A percentile compares a stretch with the other conserved stretches of the same genome.
phyloP scores from a whole-genome alignment of 2,113 vertebrate species.

The Melospiza georgiana region DNA sequence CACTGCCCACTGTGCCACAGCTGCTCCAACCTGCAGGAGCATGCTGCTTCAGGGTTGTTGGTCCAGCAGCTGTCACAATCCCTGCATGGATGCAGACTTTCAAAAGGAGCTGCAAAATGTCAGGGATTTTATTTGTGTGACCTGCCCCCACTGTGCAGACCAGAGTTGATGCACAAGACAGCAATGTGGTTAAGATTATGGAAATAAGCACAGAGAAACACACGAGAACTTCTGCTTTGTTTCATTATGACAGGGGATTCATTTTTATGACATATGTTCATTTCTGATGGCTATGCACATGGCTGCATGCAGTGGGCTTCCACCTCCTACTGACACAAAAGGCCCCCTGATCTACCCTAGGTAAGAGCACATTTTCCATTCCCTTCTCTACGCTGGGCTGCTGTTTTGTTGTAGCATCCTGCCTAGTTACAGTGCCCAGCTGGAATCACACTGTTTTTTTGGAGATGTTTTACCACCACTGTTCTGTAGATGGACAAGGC shows the following conservation, averaged over 20 bases:
- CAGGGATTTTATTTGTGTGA: neutral
- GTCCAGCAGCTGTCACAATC: neutral
- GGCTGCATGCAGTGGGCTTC: rapidly evolving
- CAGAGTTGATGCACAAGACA: neutral
- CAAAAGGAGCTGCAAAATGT: neutral
- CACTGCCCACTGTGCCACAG: neutral
- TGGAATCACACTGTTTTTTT: neutral
- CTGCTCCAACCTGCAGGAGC: neutral
- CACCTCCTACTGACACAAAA: neutral
- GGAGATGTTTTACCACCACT: neutral
- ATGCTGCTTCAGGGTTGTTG: rapidly evolving
- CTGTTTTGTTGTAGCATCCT: neutral
- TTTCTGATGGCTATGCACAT: neutral
- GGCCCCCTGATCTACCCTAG: neutral
- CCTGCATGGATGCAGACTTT: neutral
- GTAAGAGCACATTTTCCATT: neutral
- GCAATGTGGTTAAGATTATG: neutral
- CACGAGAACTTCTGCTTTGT: neutral
- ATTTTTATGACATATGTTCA: neutral
- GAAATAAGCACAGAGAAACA: neutral
- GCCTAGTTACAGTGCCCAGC: neutral
- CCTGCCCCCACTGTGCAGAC: neutral
- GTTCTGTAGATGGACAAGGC: neutral
- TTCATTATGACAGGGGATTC: neutral
- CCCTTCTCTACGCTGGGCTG: neutral